Conservation (phyloP, 2,888 invertebrate species). For the Noctua fimbriata region DNA sequence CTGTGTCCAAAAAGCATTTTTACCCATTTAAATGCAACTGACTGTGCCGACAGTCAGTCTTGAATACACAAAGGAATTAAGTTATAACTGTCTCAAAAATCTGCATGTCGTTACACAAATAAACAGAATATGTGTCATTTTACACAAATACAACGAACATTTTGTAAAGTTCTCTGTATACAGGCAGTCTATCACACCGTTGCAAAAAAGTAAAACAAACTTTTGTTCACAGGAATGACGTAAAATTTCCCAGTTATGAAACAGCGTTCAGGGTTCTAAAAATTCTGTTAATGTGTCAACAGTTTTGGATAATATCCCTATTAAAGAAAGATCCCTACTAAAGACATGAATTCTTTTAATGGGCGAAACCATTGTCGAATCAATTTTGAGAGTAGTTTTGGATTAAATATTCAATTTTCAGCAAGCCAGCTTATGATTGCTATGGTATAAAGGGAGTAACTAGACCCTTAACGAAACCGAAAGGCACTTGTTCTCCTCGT, state of each 20-base stretch:
- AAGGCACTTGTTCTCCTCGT: too few relatives aligned
- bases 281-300: not conserved
- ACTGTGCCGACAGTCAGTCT: not conserved
- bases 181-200: constrained; percentile 29
- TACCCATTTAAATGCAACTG: too few relatives aligned
- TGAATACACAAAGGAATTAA: not conserved
- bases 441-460: not conserved
- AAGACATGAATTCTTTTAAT: not conserved
- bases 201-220: not conserved
- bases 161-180: constrained; percentile 57
- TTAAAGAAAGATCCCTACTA: too few relatives aligned
- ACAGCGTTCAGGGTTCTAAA: not conserved
- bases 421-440: not conserved
- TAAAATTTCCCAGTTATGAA: not conserved
- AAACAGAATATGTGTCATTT: constrained; percentile 44
- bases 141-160: constrained; percentile 55
- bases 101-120: constrained; percentile 26
- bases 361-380: not conserved
- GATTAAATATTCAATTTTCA: not conserved
- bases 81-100: constrained; percentile 9
- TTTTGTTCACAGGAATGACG: not conserved
- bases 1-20: too few relatives aligned
- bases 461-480: too few relatives aligned
- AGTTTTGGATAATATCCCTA: not conserved
- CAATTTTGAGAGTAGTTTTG: not conserved